phyloP scores from a whole-genome alignment of 2,797 vertebrate genomes.

The Alauda arvensis region DNA sequence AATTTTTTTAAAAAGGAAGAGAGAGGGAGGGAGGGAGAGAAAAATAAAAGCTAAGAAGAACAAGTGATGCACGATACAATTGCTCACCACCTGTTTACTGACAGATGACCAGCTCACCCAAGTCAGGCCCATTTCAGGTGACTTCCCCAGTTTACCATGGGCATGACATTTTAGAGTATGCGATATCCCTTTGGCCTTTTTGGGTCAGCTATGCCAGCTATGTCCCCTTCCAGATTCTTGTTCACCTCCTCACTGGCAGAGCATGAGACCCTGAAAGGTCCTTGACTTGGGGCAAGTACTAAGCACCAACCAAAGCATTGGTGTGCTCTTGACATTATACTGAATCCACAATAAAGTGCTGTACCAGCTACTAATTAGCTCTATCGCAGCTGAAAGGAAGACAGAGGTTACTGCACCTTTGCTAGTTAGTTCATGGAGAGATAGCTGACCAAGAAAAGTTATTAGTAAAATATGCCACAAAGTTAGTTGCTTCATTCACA shows the following conservation, averaged over 20 bases:
- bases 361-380: background rate
- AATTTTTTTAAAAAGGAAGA: background rate
- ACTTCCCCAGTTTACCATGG: background rate
- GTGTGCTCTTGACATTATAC: background rate
- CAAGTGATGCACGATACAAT: background rate
- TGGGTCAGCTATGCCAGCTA: background rate
- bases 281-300: background rate
- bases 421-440: background rate
- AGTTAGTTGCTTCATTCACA: background rate
- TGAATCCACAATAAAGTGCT: background rate
- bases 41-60: background rate
- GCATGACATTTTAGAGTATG: background rate
- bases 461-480: background rate
- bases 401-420: background rate
- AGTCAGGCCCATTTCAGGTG: background rate
- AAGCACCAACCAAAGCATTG: background rate
- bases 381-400: background rate
- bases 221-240: background rate
- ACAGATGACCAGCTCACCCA: background rate
- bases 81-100: fast-evolving
- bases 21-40: too few species aligned
- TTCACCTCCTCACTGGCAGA: background rate
- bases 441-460: background rate
- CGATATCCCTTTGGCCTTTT: background rate
- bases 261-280: background rate